Evolutionary conservation across 2,113 vertebrate species (phyloP).

Genomic region (Gymnogyps californianus): DNA sequence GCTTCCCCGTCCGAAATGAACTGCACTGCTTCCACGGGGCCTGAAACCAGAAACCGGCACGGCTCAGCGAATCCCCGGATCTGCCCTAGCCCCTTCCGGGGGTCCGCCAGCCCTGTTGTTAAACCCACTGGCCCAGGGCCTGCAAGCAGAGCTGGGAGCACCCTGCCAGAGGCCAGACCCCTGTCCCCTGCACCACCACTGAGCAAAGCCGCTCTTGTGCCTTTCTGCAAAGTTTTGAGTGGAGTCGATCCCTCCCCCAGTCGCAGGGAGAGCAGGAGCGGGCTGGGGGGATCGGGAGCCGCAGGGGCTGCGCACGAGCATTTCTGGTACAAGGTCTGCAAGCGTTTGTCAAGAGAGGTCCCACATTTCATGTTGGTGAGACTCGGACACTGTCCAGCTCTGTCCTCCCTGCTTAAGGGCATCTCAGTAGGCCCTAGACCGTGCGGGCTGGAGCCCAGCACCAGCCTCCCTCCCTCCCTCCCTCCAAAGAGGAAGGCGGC

Average conservation of each 20-base stretch:
- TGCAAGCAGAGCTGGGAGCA: not conserved
- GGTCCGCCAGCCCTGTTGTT: fast-evolving
- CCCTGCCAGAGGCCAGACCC: not conserved
- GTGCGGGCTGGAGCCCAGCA: not conserved
- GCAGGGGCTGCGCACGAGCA: fast-evolving
- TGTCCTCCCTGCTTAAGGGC: not conserved
- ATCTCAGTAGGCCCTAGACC: not conserved
- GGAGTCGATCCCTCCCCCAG: too few species aligned
- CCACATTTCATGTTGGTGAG: not conserved
- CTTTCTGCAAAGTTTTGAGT: not conserved
- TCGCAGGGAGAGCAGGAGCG: fast-evolving
- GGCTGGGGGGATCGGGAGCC: not conserved
- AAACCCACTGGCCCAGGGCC: not conserved
- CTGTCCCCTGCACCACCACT: not conserved
- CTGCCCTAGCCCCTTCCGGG: not conserved
- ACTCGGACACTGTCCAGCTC: not conserved
- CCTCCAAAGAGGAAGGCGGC: not conserved
- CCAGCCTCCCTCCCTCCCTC: not conserved
- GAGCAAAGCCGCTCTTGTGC: not conserved
- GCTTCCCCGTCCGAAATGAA: slow-evolving; percentile 28
- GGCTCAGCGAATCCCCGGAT: fast-evolving
- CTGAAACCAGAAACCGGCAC: not conserved
- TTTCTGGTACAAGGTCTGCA: not conserved
- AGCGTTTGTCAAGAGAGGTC: not conserved
- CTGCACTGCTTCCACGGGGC: slow-evolving; percentile 12